Evolutionary conservation across 2,888 invertebrate species (phyloP).

Genomic region (Sminthurinus aureus): DNA sequence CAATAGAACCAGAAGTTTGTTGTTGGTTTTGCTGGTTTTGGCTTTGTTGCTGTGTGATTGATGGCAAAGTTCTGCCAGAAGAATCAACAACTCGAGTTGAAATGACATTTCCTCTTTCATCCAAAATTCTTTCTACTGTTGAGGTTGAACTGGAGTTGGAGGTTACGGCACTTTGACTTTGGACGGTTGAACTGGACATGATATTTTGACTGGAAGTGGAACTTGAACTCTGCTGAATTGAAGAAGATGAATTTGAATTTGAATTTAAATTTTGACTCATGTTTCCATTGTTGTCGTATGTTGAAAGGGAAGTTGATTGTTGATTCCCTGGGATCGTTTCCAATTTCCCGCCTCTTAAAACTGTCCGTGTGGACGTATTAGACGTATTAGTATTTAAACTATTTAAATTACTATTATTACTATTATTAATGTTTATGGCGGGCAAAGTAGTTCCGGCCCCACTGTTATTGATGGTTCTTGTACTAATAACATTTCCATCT

Average conservation of each 20-base stretch:
- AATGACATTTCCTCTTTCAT: constrained; percentile 36
- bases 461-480: not conserved
- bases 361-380: constrained; percentile 18
- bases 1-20: constrained; percentile 9
- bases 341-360: constrained; percentile 54
- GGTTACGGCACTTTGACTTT: constrained; percentile 1
- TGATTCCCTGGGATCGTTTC: constrained; percentile 43
- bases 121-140: constrained; percentile 21
- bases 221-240: not conserved
- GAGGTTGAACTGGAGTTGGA: not conserved
- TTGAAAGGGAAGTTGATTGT: not conserved
- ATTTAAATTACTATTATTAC: not conserved
- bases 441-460: constrained; percentile 28
- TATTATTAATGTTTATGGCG: constrained; percentile 3
- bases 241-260: not conserved
- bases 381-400: not conserved
- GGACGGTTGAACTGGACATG: not conserved
- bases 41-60: not conserved
- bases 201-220: constrained; percentile 33
- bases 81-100: constrained; percentile 8
- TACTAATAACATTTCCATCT: constrained; percentile 36
- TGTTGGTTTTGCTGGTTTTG: not conserved
- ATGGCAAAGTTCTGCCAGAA: not conserved
- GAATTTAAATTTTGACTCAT: not conserved
- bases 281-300: not conserved